phyloP scores from a whole-genome alignment of 2,888 invertebrate species.

The Cosmorhoe ocellata region DNA sequence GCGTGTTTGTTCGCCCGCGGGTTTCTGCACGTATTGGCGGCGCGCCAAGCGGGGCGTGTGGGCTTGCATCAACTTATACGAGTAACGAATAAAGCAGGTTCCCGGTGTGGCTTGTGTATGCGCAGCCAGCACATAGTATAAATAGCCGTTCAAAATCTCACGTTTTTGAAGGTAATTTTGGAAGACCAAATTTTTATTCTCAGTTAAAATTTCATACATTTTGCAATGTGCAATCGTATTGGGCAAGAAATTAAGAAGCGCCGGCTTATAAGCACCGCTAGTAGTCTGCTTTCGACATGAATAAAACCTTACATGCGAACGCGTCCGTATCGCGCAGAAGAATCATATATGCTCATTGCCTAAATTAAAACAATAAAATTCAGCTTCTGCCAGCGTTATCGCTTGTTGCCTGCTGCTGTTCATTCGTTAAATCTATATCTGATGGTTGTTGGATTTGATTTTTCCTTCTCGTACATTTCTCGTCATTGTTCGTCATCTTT shows the following conservation, averaged over 20 bases:
- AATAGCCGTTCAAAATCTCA: too few species aligned
- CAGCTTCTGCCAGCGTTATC: slow-evolving; percentile 6
- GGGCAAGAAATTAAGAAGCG: background rate
- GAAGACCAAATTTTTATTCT: too few species aligned
- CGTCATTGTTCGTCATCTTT: too few species aligned
- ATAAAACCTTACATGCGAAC: background rate
- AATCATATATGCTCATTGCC: slow-evolving; percentile 25
- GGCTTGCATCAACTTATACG: slow-evolving; percentile 22
- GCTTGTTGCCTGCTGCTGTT: too few species aligned
- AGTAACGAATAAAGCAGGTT: background rate
- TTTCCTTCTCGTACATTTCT: too few species aligned
- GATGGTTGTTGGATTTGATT: background rate
- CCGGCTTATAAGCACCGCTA: background rate
- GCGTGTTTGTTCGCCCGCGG: slow-evolving; percentile 17
- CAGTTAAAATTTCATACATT: too few species aligned
- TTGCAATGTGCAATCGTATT: too few species aligned
- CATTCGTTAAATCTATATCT: background rate
- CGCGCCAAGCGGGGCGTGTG: slow-evolving; percentile 26
- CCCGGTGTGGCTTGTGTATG: too few species aligned
- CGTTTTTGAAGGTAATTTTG: too few species aligned
- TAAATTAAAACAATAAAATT: slow-evolving; percentile 20
- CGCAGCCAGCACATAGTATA: too few species aligned
- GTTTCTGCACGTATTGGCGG: slow-evolving; percentile 24
- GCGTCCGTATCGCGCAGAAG: slow-evolving; percentile 19
- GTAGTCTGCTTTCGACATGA: background rate